Conservation (phyloP, 2,113 vertebrate species). For the Macrotus californicus region DNA sequence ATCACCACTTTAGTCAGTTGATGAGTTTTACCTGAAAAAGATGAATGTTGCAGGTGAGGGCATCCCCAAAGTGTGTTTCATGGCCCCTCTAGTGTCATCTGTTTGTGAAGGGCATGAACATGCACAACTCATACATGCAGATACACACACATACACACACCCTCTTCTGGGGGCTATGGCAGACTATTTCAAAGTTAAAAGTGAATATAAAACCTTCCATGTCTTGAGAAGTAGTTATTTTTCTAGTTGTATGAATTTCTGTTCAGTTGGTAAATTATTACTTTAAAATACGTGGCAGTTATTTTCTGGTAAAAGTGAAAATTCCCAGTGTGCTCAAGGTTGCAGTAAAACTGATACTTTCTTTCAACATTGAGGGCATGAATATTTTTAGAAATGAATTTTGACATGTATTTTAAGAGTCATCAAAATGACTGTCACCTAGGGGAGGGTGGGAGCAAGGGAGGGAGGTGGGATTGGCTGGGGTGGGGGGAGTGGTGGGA, state of each 20-base stretch:
- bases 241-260: not conserved
- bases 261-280: not conserved
- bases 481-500: too few species aligned
- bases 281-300: not conserved
- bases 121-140: rapidly evolving
- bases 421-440: not conserved
- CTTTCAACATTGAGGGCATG: rapidly evolving
- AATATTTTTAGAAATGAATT: not conserved
- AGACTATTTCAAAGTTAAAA: not conserved
- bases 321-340: rapidly evolving
- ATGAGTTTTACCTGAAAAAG: not conserved
- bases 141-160: not conserved
- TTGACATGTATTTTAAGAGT: not conserved
- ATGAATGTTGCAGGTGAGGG: rapidly evolving
- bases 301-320: not conserved
- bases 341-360: too few species aligned
- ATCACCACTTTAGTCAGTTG: too few species aligned
- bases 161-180: not conserved
- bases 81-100: not conserved
- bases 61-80: too few species aligned
- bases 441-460: too few species aligned
- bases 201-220: not conserved
- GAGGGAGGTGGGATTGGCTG: too few species aligned
- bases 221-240: not conserved
- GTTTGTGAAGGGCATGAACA: not conserved